A percentile compares a stretch with the other conserved stretches of the same genome.
These are phyloP conservation scores for Coremacera marginata DNA, from an alignment of 2,888 invertebrate species.

Conservation along the genomic window DNA sequence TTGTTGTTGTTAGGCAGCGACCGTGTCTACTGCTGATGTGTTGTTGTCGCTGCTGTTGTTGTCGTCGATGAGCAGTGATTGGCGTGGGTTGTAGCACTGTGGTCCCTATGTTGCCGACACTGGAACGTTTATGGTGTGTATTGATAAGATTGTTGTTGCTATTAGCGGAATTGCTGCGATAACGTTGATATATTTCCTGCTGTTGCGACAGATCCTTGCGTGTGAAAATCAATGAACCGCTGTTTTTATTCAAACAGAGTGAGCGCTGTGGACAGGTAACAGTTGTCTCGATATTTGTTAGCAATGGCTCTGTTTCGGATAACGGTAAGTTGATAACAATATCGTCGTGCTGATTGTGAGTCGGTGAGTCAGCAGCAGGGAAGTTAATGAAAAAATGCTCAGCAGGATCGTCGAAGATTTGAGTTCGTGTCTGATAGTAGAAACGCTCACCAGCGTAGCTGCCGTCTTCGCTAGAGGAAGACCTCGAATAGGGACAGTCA, in stretches of 20 bases:
- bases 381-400: slow-evolving; percentile 64
- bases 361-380: slow-evolving; percentile 60
- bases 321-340: slow-evolving; percentile 55
- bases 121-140: slow-evolving; percentile 10
- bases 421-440: background rate
- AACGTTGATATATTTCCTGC: slow-evolving; percentile 37
- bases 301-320: slow-evolving; percentile 66
- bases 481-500: slow-evolving; percentile 36
- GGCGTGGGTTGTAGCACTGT: background rate
- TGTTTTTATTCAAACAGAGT: slow-evolving; percentile 65
- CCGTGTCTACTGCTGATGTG: too few species aligned
- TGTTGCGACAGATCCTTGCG: slow-evolving; percentile 59
- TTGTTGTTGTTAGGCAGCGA: too few species aligned
- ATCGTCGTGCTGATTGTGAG: slow-evolving; percentile 40
- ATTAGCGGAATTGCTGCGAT: slow-evolving; percentile 40
- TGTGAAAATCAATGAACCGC: slow-evolving; percentile 67
- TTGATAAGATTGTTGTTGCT: slow-evolving; percentile 46
- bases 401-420: slow-evolving; percentile 63
- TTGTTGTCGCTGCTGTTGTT: slow-evolving; percentile 34
- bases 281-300: slow-evolving; percentile 64
- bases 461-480: slow-evolving; percentile 57
- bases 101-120: background rate
- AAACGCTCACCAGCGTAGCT: slow-evolving; percentile 42
- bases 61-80: background rate
- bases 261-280: slow-evolving; percentile 59